phyloP scores from a whole-genome alignment of 2,113 vertebrate species.

The Pao palembangensis region DNA sequence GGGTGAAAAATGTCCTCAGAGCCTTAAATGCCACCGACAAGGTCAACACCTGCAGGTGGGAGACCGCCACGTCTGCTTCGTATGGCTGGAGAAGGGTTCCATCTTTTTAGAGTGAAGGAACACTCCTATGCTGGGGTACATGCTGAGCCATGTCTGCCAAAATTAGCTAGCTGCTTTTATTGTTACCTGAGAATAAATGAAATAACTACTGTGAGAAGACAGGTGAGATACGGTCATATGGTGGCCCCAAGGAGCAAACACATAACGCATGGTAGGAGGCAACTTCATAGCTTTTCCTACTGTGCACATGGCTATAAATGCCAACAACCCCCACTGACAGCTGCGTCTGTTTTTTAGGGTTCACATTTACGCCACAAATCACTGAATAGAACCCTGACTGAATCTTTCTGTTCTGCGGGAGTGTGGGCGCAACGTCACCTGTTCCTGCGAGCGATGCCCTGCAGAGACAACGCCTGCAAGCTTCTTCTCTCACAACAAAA shows the following conservation, averaged over 20 bases:
- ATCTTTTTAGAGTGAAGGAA: constrained; percentile 15
- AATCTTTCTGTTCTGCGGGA: background rate
- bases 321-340: too few species aligned
- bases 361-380: background rate
- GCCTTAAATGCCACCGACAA: constrained; percentile 70
- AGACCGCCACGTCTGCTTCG: constrained; percentile 50
- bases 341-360: too few species aligned
- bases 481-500: constrained; percentile 13
- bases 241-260: too few species aligned
- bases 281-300: too few species aligned
- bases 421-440: constrained; percentile 38
- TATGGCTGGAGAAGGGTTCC: constrained; percentile 39
- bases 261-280: too few species aligned
- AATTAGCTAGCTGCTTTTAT: too few species aligned
- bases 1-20: constrained; percentile 53
- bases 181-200: too few species aligned
- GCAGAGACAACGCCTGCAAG: constrained; percentile 49
- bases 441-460: constrained; percentile 27
- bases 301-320: too few species aligned
- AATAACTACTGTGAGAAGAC: too few species aligned
- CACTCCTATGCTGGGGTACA: background rate
- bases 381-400: too few species aligned
- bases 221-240: too few species aligned
- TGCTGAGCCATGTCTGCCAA: too few species aligned
- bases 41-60: constrained; percentile 68